Evolutionary conservation across 2,797 vertebrate species (phyloP).

Genomic region (Premnoplex brunnescens): DNA sequence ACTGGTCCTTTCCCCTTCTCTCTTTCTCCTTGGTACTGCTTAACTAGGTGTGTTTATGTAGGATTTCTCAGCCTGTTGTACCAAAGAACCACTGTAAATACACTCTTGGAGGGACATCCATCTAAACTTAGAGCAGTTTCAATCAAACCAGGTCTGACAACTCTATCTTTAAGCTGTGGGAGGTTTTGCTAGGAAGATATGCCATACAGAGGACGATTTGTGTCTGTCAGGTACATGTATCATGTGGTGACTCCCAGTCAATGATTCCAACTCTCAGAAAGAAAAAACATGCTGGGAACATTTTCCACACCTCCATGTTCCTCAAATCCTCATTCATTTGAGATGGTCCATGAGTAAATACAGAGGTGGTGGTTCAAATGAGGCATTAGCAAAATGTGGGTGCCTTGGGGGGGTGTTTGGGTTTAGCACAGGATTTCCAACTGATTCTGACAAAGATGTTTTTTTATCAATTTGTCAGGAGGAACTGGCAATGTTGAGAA

Average conservation of each 20-base stretch:
- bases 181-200: background rate
- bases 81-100: background rate
- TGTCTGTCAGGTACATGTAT: background rate
- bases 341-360: background rate
- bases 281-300: accelerated
- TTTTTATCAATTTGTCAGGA: background rate
- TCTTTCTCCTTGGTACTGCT: background rate
- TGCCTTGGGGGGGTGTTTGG: background rate
- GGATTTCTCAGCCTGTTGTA: background rate
- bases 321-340: background rate
- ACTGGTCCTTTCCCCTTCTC: background rate
- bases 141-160: background rate
- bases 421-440: background rate
- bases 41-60: background rate
- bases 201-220: background rate
- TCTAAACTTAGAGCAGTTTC: background rate
- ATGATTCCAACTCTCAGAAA: background rate
- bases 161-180: background rate
- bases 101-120: background rate
- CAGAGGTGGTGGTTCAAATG: background rate
- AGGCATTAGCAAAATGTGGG: background rate
- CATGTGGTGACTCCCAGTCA: accelerated
- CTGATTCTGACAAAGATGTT: background rate
- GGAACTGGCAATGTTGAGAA: background rate
- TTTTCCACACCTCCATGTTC: background rate